Evolutionary conservation across 2,888 invertebrate genomes (phyloP).

Genomic region (Caenorhabditis sp.): DNA sequence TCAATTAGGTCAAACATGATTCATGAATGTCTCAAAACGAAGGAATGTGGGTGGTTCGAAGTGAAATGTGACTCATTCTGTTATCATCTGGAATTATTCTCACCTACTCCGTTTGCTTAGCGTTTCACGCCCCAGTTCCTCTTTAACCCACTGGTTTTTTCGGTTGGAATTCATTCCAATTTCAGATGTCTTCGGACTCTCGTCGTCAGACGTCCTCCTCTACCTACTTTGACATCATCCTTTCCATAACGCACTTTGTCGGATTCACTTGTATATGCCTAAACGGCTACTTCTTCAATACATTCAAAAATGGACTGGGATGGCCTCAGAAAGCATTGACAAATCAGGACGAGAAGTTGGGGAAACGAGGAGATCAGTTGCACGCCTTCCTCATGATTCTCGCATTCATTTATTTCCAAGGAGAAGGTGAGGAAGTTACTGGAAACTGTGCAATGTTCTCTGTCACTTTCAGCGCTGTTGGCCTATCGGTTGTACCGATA

Average conservation of each 20-base stretch:
- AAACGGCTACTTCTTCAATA: slow-evolving; percentile 65
- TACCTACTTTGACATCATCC: slow-evolving; percentile 24
- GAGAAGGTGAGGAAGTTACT: slow-evolving; percentile 65
- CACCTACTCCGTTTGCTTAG: slow-evolving; percentile 21
- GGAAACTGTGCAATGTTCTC: neutral
- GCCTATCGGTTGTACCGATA: slow-evolving; percentile 71
- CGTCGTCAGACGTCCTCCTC: slow-evolving; percentile 14
- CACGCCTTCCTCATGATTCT: slow-evolving; percentile 68
- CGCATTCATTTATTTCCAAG: slow-evolving; percentile 72
- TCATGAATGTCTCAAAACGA: neutral
- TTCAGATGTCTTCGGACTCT: slow-evolving; percentile 32
- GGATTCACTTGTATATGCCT: slow-evolving; percentile 63
- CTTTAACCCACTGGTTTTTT: neutral
- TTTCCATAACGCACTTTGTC: slow-evolving; percentile 62
- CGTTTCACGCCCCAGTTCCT: neutral
- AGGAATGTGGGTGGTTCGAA: slow-evolving; percentile 45
- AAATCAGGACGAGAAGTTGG: neutral
- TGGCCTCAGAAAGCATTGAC: slow-evolving; percentile 50
- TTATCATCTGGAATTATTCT: slow-evolving; percentile 44
- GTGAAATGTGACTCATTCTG: slow-evolving; percentile 15
- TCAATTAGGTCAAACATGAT: too few species aligned
- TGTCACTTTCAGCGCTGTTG: slow-evolving; percentile 65
- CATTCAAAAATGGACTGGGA: slow-evolving; percentile 45
- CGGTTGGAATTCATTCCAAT: neutral
- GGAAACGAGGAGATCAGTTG: slow-evolving; percentile 39